phyloP scores from a whole-genome alignment of 2,888 invertebrate species.

The Cosmorhoe ocellata region DNA sequence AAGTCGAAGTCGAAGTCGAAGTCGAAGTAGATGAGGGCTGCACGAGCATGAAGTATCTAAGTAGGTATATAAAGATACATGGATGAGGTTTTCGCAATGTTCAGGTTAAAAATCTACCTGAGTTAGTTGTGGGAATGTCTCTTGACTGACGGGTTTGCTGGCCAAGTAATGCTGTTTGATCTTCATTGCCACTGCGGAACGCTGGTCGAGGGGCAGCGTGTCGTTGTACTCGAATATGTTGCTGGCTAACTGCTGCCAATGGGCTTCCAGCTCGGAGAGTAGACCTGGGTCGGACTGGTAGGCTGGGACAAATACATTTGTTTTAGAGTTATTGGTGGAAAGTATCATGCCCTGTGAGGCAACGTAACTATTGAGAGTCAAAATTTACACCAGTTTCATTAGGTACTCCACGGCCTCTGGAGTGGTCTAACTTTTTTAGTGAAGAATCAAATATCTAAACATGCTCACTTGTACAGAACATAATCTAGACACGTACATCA shows the following conservation, averaged over 20 bases:
- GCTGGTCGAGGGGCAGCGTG: conserved; percentile 72
- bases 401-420: too few relatives aligned
- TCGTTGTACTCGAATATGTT: conserved; percentile 84
- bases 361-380: too few relatives aligned
- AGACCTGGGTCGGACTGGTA: conserved; percentile 63
- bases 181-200: conserved; percentile 69
- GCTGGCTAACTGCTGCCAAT: conserved; percentile 84
- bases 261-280: conserved; percentile 76
- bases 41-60: not conserved
- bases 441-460: too few relatives aligned
- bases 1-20: too few relatives aligned
- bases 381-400: too few relatives aligned
- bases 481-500: too few relatives aligned
- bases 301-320: conserved; percentile 34
- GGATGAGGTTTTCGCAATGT: too few relatives aligned
- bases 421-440: too few relatives aligned
- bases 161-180: conserved; percentile 82
- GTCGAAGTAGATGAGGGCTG: too few relatives aligned
- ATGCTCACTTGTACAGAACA: too few relatives aligned
- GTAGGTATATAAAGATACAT: not conserved
- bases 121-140: conserved; percentile 65
- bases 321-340: too few relatives aligned
- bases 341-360: too few relatives aligned
- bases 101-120: conserved; percentile 53
- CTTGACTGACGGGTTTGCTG: conserved; percentile 71